Percentiles rank a stretch among this genome's conserved stretches.
Evolutionary conservation across 2,113 vertebrate species (phyloP).

Genomic region (Thunnus maccoyii): DNA sequence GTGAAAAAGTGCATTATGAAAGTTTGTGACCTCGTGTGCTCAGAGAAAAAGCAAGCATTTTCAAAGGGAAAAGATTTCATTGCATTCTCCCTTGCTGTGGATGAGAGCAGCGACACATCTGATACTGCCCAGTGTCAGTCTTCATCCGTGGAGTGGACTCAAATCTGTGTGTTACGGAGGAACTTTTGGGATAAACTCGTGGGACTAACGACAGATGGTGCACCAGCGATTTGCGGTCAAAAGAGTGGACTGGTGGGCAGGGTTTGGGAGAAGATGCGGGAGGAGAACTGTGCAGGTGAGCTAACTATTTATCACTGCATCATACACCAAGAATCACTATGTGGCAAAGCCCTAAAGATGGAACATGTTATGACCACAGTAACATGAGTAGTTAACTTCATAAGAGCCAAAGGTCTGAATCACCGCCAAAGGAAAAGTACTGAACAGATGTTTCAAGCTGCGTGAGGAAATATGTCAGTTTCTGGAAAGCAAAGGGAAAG

Average conservation of each 20-base stretch:
- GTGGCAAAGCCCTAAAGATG: not conserved
- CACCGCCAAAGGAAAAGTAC: slow-evolving; percentile 13
- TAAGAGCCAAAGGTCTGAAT: slow-evolving; percentile 52
- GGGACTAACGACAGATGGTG: not conserved
- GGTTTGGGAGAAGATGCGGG: not conserved
- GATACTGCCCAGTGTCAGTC: slow-evolving; percentile 62
- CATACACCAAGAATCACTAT: not conserved
- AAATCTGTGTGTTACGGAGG: slow-evolving; percentile 25
- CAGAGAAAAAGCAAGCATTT: slow-evolving; percentile 45
- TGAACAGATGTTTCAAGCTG: slow-evolving; percentile 36
- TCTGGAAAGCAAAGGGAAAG: slow-evolving; percentile 51
- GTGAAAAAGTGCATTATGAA: slow-evolving; percentile 40
- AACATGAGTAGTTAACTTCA: slow-evolving; percentile 40
- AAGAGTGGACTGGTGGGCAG: not conserved
- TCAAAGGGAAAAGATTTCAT: slow-evolving; percentile 30
- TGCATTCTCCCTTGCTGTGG: slow-evolving; percentile 31
- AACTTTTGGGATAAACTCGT: slow-evolving; percentile 1
- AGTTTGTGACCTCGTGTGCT: slow-evolving; percentile 31
- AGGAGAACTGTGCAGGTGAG: not conserved
- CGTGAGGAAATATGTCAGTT: slow-evolving; percentile 53
- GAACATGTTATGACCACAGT: not conserved
- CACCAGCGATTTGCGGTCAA: not conserved
- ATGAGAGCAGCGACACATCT: slow-evolving; percentile 43
- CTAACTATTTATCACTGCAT: slow-evolving; percentile 1
- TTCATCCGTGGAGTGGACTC: slow-evolving; percentile 45